These are phyloP conservation scores for Lampris megalopsis DNA, from an alignment of 2,113 vertebrate genomes.

Conservation along the genomic window DNA sequence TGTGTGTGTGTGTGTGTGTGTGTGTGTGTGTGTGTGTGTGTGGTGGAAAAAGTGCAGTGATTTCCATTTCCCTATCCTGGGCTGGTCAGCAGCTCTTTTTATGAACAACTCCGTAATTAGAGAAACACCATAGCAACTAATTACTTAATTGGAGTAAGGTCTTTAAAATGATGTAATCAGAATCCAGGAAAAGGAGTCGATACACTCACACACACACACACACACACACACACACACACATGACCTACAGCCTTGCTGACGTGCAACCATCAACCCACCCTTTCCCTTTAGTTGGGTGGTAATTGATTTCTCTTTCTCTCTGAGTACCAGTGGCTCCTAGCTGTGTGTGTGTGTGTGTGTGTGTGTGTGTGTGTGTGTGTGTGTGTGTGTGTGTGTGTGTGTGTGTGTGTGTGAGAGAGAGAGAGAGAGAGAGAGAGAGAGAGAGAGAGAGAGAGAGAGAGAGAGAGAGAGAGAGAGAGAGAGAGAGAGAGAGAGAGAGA, in stretches of 20 bases:
- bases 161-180: conserved; percentile 83
- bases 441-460: conserved; percentile 24
- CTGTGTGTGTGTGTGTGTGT: conserved; percentile 14
- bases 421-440: conserved; percentile 8
- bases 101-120: conserved; percentile 82
- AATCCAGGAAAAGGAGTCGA: conserved; percentile 73
- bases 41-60: conserved; percentile 66
- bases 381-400: conserved; percentile 36
- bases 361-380: conserved; percentile 6
- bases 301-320: conserved; percentile 75
- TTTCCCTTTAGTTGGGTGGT: conserved; percentile 57
- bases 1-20: neutral
- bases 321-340: conserved; percentile 25
- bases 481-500: conserved; percentile 7
- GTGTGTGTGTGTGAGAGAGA: neutral
- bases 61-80: conserved; percentile 59
- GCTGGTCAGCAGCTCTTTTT: conserved; percentile 80
- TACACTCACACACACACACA: conserved; percentile 57
- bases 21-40: neutral
- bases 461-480: neutral
- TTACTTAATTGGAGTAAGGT: conserved; percentile 83
- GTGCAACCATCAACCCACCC: conserved; percentile 69
- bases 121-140: conserved; percentile 80
- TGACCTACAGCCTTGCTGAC: conserved; percentile 72
- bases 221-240: conserved; percentile 30